Evolutionary conservation across 2,888 invertebrate genomes (phyloP), one percentile per base, ranked within the genome.

Genomic region (Cantharis rufa): DNA sequence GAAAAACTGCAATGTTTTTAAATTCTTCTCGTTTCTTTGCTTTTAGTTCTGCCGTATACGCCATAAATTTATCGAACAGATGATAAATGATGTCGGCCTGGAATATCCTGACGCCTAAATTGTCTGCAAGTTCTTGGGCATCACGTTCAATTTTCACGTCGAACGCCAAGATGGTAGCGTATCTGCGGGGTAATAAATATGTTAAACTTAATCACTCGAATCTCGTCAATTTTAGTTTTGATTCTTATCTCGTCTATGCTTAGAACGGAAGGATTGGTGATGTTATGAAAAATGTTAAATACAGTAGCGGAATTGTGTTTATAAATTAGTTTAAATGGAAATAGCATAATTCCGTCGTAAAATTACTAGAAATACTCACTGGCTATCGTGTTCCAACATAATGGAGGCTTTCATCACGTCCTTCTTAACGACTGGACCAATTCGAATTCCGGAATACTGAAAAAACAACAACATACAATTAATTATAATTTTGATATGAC

Each of bases 331-430:
- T 21, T 68, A 18, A 21, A 15, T 18, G 71, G 21, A 71, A 62
- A 21, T 62, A 18, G n/a, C 28, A 16, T 32, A 18, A 62, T 11
- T 15, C 11, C 15, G 62, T 32, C 15, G n/a, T 24, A 28, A 27
- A 72, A 66, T 66, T n/a, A 13, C 15, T 69, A 7, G 11, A 63
- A 70, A 78, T 86, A 93, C 93, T 93, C 88, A 97, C 93, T 97
- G 96, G 77, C 95, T 93, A 86, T 99, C 98, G 89, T 98, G 98
- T 87, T 99, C 99, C 90, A 99, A 90, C 99, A 99, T 99, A 82
- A 96, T 97, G n/a, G 99, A 98, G 16, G 99, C 98, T 87, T 97
- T 98, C 97, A 99, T 99, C 64, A 99, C 98, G 89, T 99, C 99
- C 87, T 96, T 96, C 89, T 98, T 99, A 84, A 99, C 99, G 73